Percentiles rank a stretch among this genome's conserved stretches.
These are phyloP conservation scores for Pampus argenteus DNA, from an alignment of 2,797 vertebrate genomes.

Conservation along the genomic window DNA sequence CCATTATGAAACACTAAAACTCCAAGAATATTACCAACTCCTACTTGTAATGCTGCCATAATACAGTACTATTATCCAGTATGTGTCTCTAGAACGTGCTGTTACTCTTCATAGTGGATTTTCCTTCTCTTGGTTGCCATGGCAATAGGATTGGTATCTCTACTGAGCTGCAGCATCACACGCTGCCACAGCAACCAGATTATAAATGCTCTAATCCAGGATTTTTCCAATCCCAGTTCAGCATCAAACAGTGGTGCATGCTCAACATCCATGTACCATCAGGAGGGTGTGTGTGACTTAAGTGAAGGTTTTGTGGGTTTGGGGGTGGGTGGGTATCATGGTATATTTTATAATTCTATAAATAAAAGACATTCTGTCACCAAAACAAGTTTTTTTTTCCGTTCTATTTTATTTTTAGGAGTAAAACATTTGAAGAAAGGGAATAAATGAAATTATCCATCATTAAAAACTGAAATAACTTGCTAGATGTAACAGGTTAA, in stretches of 20 bases:
- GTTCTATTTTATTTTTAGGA: too few species aligned
- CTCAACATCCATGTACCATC: constrained; percentile 42
- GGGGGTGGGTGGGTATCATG: background rate
- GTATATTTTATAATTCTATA: constrained; percentile 10
- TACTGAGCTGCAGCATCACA: constrained; percentile 53
- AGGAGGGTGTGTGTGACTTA: constrained; percentile 1
- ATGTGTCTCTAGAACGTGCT: constrained; percentile 12
- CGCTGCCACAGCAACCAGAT: constrained; percentile 71
- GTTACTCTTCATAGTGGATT: constrained; percentile 23
- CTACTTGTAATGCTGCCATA: background rate
- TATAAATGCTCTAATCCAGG: constrained; percentile 79
- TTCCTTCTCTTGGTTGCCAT: constrained; percentile 56
- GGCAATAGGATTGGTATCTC: constrained; percentile 44
- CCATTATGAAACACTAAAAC: background rate
- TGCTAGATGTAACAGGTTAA: too few species aligned
- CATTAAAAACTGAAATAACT: background rate
- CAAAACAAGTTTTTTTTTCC: background rate
- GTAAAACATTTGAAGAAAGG: background rate
- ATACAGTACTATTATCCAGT: background rate
- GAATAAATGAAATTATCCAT: background rate
- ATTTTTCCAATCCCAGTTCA: constrained; percentile 78
- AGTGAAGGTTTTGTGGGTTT: too few species aligned
- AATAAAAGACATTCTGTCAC: background rate
- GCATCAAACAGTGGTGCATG: constrained; percentile 46
- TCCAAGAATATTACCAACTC: background rate